Conservation (phyloP, 2,888 invertebrate genomes). For the Sinopyrophorus schimmeli region DNA sequence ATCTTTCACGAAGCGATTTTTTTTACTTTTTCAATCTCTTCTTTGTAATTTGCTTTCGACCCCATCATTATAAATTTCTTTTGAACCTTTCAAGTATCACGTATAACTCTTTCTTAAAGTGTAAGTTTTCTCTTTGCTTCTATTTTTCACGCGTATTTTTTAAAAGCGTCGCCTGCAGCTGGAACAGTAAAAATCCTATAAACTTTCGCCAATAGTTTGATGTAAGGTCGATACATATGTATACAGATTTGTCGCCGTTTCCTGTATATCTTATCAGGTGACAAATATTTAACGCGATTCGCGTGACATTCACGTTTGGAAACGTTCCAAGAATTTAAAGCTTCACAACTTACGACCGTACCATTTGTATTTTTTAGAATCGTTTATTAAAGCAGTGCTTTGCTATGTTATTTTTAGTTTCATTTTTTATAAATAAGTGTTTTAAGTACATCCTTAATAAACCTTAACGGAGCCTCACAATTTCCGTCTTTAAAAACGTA, state of each 20-base stretch:
- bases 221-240: slow-evolving; percentile 36
- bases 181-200: slow-evolving; percentile 26
- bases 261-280: slow-evolving; percentile 38
- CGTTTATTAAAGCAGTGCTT: too few species aligned
- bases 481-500: slow-evolving; percentile 18
- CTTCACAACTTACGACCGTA: too few species aligned
- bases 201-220: slow-evolving; percentile 34
- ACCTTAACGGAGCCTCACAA: too few species aligned
- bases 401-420: too few species aligned
- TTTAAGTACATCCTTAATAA: too few species aligned
- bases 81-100: slow-evolving; percentile 7
- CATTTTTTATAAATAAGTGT: too few species aligned
- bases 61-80: slow-evolving; percentile 21
- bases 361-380: too few species aligned
- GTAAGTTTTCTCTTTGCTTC: slow-evolving; percentile 8
- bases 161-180: slow-evolving; percentile 10
- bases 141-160: slow-evolving; percentile 2
- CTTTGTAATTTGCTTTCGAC: slow-evolving; percentile 14
- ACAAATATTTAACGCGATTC: slow-evolving; percentile 37
- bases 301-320: slow-evolving; percentile 3
- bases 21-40: too few species aligned
- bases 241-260: slow-evolving; percentile 42
- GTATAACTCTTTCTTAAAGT: slow-evolving; percentile 4
- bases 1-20: too few species aligned
- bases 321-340: too few species aligned